Conservation (phyloP, 2,113 vertebrate species). For the Orthonyx spaldingii region DNA sequence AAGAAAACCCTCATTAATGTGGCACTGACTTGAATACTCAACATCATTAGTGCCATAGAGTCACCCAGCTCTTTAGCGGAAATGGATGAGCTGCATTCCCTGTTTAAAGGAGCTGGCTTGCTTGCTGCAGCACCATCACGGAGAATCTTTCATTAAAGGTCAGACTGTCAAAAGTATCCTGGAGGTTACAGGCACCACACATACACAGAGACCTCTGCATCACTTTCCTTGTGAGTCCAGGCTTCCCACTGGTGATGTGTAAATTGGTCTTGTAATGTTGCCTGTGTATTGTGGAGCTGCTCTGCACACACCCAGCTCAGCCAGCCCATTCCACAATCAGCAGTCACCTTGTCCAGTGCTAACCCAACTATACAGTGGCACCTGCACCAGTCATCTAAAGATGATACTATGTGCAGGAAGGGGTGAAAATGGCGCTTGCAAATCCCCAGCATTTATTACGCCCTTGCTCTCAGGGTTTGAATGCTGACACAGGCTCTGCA, state of each 20-base stretch:
- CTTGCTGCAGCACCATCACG: not conserved
- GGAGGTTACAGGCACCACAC: not conserved
- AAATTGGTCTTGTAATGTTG: not conserved
- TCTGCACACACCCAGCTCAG: not conserved
- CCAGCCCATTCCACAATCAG: not conserved
- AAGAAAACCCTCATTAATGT: conserved; percentile 27
- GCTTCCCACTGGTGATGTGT: not conserved
- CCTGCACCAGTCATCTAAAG: not conserved
- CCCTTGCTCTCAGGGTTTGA: not conserved
- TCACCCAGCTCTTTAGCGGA: not conserved
- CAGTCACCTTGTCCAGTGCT: not conserved
- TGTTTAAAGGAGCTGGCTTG: not conserved
- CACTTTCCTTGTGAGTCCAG: not conserved
- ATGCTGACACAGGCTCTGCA: not conserved
- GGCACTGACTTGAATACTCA: conserved; percentile 4
- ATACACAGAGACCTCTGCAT: not conserved
- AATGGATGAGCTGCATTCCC: not conserved
- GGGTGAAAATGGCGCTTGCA: not conserved
- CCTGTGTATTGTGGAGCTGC: not conserved
- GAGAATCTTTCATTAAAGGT: not conserved
- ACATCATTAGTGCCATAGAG: not conserved
- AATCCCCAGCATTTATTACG: not conserved
- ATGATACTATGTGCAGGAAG: not conserved
- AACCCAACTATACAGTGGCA: not conserved
- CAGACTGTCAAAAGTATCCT: not conserved